Base-by-base conservation (phyloP, 2,797 vertebrate genomes). In the Echeneis naucrates region DNA sequence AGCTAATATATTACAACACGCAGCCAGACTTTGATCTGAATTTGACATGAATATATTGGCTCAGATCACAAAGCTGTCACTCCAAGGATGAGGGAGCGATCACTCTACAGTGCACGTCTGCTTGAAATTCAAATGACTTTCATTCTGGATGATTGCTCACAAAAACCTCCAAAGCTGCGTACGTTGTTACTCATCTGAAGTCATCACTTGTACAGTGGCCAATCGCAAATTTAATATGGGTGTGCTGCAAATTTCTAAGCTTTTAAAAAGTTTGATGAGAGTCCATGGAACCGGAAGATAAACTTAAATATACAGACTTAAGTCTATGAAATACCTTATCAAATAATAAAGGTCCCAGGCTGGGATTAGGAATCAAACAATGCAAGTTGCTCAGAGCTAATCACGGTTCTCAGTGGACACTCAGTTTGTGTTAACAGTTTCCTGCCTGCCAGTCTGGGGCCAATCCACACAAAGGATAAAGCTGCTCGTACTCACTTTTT, bases 61-160 rank as follows among this genome's bases (percentile, higher is more conserved):
- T 30, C 48, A 56, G 71, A 75, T 83, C 71, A 78, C 81, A 72
- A 66, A 62, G 82, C 72, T 72, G 80, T 82, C 80, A 70, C 72
- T 71, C 58, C 58, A 16, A 74, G 63, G 78, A 77, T 52, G 76
- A n/a, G 33, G 58, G 62, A 70, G 58, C 60, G 73, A 30, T n/a
- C n/a, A n/a, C n/a, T n/a, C n/a, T 62, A 74, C 76, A 37, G 69
- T n/a, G 68, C 59, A 53, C 72, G 52, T 84, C 76, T 77, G 66
- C 72, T 80, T 75, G 42, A 82, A 81, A 87, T 86, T 87, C 70
- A 77, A 83, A 84, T 32, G 55, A 67, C 69, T 78, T 70, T 71
- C 33, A 42, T 64, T 76, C 56, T 61, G 76, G 52, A 52, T 74
- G 72, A 69, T 75, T 58, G 70, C 63, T 66, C 56, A 27, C 50